Base-by-base conservation (phyloP, 2,888 invertebrate genomes). In the Copidosoma aretas region DNA sequence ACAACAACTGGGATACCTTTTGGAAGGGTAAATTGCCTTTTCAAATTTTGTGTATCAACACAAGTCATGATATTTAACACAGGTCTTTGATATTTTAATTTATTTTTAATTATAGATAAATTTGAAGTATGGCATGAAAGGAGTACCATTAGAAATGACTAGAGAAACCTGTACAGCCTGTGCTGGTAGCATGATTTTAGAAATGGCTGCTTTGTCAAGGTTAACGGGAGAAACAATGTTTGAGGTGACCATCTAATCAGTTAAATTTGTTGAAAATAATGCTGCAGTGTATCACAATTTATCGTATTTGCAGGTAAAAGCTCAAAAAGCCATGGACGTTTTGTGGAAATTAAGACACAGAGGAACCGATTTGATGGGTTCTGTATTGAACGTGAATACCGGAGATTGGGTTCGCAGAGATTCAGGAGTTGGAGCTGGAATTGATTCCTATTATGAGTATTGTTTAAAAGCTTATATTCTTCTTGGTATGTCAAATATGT, bases 381-480 rank as follows among this genome's bases (percentile, higher is more conserved):
- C 97, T 0, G 96, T 98, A 10, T 88, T 98, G 62, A 97, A 98
- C 85, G 93, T 98, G n/a, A 94, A 98, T 83, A 96, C 94, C 2
- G 98, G 98, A 0, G 97, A 98, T 84, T 99, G 98, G 98, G 91
- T 98, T 8, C 88, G 98, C 57, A 89, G 97, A 78, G 98, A 98
- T 84, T 94, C 97, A 1, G 97, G 98, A 1, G 95, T 99, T 10
- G 98, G 98, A n/a, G 98, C 98, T 17, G 98, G 98, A 32, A 97
- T 98, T 76, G 98, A 99, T 85, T 97, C 97, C 0, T 99, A 99
- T 84, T 99, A 98, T 81, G 98, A 99, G 84, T 99, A 99, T 84
- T 93, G 97, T 73, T 88, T 99, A 41, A 99, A 99, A 84, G 97
- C 97, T 0, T 99, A 98, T 84, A 95, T 99, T 74, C 87, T 99